Evolutionary conservation across 2,888 invertebrate genomes (phyloP).

Genomic region (Flexamia atlantica): DNA sequence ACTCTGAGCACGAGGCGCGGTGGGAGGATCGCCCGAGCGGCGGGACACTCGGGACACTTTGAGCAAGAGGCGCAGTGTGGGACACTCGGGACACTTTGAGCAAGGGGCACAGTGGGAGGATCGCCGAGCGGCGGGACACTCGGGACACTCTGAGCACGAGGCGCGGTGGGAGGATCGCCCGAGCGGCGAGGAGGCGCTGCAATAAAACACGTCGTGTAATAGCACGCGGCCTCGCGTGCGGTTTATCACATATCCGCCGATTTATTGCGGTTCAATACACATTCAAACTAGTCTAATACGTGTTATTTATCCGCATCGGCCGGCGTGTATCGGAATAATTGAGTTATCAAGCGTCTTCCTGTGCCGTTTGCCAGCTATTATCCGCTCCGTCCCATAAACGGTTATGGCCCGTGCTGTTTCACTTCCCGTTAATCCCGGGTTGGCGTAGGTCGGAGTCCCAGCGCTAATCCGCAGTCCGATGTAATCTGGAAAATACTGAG

Average conservation of each 20-base stretch:
- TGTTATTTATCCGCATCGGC: slow-evolving; percentile 51
- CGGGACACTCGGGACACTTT: too few relatives aligned
- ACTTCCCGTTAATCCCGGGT: not conserved
- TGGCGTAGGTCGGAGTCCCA: slow-evolving; percentile 8
- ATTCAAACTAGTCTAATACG: slow-evolving; percentile 57
- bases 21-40: too few relatives aligned
- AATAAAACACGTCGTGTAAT: slow-evolving; percentile 25
- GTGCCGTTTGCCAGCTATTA: not conserved
- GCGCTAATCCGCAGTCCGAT: not conserved
- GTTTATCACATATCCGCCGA: slow-evolving; percentile 21
- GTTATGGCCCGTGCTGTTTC: slow-evolving; percentile 6
- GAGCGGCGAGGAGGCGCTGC: not conserved
- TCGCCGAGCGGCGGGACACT: too few relatives aligned
- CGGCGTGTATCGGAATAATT: slow-evolving; percentile 53
- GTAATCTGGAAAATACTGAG: slow-evolving; percentile 27
- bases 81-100: too few relatives aligned
- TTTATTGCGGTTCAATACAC: slow-evolving; percentile 51
- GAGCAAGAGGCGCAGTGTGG: too few relatives aligned
- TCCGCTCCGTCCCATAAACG: slow-evolving; percentile 23
- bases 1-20: too few relatives aligned
- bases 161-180: not conserved
- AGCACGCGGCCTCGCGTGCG: slow-evolving; percentile 36
- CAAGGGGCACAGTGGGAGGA: too few relatives aligned
- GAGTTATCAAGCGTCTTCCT: slow-evolving; percentile 44
- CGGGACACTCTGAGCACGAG: too few relatives aligned